Conservation (phyloP, 2,797 vertebrate genomes). For the Paedocypris micromegethes region DNA sequence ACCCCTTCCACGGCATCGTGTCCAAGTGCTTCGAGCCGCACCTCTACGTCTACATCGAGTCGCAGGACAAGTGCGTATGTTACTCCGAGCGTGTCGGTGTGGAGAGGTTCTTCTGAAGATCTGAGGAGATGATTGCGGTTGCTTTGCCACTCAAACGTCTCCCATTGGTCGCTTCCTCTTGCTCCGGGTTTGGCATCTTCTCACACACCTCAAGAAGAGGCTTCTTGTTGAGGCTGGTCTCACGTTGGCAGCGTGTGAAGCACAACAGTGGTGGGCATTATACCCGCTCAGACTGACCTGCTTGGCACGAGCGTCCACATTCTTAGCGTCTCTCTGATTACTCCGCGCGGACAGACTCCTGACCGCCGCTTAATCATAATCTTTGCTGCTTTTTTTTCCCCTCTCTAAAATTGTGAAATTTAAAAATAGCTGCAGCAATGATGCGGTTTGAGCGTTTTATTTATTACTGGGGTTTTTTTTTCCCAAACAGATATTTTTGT, state of each 20-base stretch:
- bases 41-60: conserved; percentile 97
- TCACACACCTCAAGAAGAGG: conserved; percentile 23
- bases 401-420: no score
- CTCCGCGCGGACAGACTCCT: conserved; percentile 24
- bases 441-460: no score
- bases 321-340: conserved; percentile 45
- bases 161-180: conserved; percentile 26
- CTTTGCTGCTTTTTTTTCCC: no score
- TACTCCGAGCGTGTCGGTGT: no score
- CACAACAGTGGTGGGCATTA: conserved; percentile 55
- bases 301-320: conserved; percentile 46
- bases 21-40: conserved; percentile 99
- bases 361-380: no score
- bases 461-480: no score
- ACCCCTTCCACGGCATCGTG: conserved; percentile 95
- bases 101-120: no score
- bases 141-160: conserved; percentile 24
- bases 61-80: conserved; percentile 93
- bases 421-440: no score
- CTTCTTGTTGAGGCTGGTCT: conserved; percentile 31
- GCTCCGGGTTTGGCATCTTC: not conserved
- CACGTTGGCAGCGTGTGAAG: conserved; percentile 34
- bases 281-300: conserved; percentile 50
- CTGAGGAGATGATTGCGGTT: no score
- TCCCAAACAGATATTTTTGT: no score